Evolutionary conservation across 53 echinoderm and acorn worm genomes (phyloP).

Genomic region (Apostichopus leukothele): DNA sequence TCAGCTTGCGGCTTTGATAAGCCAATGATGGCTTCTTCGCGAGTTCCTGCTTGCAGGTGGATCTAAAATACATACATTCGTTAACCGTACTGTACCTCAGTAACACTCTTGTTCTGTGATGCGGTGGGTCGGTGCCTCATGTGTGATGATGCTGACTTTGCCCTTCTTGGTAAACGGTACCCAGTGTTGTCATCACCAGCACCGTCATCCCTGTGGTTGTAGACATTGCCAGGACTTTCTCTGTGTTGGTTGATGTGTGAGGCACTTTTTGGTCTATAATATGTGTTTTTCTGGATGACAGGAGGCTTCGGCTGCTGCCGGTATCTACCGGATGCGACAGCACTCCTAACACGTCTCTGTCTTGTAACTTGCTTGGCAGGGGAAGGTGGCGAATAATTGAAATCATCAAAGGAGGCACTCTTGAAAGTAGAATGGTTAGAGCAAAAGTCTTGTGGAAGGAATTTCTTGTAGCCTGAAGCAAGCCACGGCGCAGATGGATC

Average conservation of each 20-base stretch:
- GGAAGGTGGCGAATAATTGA: neutral
- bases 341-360: slow-evolving; percentile 74
- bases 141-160: slow-evolving; percentile 55
- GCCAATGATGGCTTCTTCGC: no score
- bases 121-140: slow-evolving; percentile 59
- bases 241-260: slow-evolving; percentile 49
- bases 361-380: slow-evolving; percentile 51
- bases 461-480: slow-evolving; percentile 77
- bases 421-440: slow-evolving; percentile 40
- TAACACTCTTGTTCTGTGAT: slow-evolving; percentile 75
- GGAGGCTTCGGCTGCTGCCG: neutral
- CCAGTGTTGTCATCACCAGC: slow-evolving; percentile 39
- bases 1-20: no score
- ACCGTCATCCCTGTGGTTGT: neutral
- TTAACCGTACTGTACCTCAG: slow-evolving; percentile 37
- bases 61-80: no score
- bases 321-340: slow-evolving; percentile 14
- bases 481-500: slow-evolving; percentile 87
- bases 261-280: slow-evolving; percentile 75
- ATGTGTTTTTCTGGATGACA: neutral
- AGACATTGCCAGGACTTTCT: neutral
- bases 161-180: slow-evolving; percentile 42
- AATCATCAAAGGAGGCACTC: slow-evolving; percentile 51
- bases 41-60: no score
- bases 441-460: slow-evolving; percentile 56